Conservation (phyloP, 1,140 invertebrate genomes). For the Lepidurus apus region DNA sequence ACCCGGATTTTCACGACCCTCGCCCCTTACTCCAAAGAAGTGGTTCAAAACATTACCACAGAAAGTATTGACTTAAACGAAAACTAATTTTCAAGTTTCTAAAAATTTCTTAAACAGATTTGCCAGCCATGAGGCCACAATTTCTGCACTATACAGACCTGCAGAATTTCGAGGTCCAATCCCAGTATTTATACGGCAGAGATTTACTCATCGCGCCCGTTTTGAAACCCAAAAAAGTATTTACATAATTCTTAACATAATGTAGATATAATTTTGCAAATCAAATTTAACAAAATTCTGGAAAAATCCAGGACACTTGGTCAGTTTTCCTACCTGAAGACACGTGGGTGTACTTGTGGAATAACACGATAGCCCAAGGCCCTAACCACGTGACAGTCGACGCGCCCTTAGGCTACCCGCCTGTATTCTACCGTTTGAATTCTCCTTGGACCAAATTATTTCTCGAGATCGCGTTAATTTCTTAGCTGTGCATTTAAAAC, state of each 20-base stretch:
- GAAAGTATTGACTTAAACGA: slow-evolving; percentile 35
- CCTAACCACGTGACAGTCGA: slow-evolving; percentile 20
- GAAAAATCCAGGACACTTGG: background rate
- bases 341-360: slow-evolving; percentile 28
- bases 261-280: background rate
- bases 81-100: background rate
- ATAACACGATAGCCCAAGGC: slow-evolving; percentile 13
- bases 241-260: background rate
- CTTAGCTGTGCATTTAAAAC: background rate
- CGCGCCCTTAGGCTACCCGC: slow-evolving; percentile 29
- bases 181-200: slow-evolving; percentile 45
- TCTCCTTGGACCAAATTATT: slow-evolving; percentile 27
- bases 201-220: slow-evolving; percentile 46
- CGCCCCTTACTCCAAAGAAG: slow-evolving; percentile 41
- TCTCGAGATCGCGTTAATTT: background rate
- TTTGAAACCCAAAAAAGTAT: slow-evolving; percentile 33
- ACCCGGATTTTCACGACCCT: slow-evolving; percentile 42
- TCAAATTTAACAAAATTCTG: background rate
- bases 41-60: slow-evolving; percentile 37
- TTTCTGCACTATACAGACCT: slow-evolving; percentile 42
- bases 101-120: background rate
- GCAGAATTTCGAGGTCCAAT: slow-evolving; percentile 38
- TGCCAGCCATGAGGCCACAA: slow-evolving; percentile 43
- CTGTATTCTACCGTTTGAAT: slow-evolving; percentile 30
- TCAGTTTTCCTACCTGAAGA: slow-evolving; percentile 23